Evolutionary conservation across 2,888 invertebrate species (phyloP).

Genomic region (Dasysyrphus tricinctus): DNA sequence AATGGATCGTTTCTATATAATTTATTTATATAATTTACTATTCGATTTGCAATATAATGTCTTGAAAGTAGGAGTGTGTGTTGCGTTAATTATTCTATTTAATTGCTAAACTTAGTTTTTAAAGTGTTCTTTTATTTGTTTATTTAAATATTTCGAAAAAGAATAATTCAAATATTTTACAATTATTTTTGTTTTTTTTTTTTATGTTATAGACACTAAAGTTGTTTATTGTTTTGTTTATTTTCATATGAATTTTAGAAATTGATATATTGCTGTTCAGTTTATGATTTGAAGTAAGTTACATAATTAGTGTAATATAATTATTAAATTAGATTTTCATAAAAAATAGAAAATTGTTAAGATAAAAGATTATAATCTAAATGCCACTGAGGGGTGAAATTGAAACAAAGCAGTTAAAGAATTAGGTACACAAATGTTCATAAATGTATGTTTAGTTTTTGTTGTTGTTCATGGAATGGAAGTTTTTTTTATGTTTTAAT

Average conservation of each 20-base stretch:
- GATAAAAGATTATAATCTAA: constrained; percentile 38
- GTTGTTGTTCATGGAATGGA: constrained; percentile 58
- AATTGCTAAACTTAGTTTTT: constrained; percentile 62
- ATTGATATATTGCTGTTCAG: constrained; percentile 70
- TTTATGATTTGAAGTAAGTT: constrained; percentile 44
- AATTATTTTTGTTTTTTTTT: not conserved
- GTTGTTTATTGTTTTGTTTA: constrained; percentile 53
- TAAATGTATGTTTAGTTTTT: constrained; percentile 6
- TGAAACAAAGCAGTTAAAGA: constrained; percentile 45
- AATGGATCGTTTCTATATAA: constrained; percentile 52
- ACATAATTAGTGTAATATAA: constrained; percentile 43
- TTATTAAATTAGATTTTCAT: constrained; percentile 77
- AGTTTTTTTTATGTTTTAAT: constrained; percentile 12
- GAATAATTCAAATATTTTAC: constrained; percentile 57
- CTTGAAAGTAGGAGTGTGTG: constrained; percentile 61
- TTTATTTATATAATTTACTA: constrained; percentile 11
- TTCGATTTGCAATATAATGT: constrained; percentile 60
- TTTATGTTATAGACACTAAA: constrained; percentile 56
- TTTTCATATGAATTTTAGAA: constrained; percentile 53
- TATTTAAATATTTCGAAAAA: constrained; percentile 60
- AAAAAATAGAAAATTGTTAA: constrained; percentile 78
- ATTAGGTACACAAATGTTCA: not conserved
- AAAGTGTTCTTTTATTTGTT: constrained; percentile 46
- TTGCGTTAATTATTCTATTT: constrained; percentile 60
- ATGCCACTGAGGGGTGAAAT: constrained; percentile 48